phyloP scores from a whole-genome alignment of 2,113 vertebrate species.

The Percina caprodes region DNA sequence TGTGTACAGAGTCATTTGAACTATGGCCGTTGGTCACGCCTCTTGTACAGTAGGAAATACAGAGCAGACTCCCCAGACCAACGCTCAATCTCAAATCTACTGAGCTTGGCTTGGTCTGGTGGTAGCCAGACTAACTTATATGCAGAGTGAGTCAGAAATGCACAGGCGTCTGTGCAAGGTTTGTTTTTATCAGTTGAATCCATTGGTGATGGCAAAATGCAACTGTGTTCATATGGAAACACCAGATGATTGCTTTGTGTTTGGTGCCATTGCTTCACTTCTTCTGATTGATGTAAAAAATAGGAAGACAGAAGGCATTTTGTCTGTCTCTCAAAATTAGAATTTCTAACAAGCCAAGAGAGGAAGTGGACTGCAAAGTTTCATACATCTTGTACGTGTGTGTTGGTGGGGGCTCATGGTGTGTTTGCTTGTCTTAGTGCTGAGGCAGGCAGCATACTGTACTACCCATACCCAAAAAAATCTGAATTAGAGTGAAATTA shows the following conservation, averaged over 20 bases:
- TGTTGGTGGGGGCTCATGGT: slow-evolving; percentile 1
- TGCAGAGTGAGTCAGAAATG: not conserved
- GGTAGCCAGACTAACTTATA: no score
- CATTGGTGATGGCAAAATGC: not conserved
- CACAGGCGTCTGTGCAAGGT: not conserved
- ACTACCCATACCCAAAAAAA: slow-evolving; percentile 8
- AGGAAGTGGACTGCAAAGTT: not conserved
- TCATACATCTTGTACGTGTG: not conserved
- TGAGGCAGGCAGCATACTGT: slow-evolving; percentile 21
- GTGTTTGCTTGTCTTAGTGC: slow-evolving; percentile 22
- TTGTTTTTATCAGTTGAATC: slow-evolving; percentile 15
- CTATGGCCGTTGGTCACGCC: no score
- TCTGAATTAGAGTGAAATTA: slow-evolving; percentile 36
- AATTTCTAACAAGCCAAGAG: slow-evolving; percentile 18
- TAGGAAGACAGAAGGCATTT: not conserved
- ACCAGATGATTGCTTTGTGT: slow-evolving; percentile 32
- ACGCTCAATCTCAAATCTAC: no score
- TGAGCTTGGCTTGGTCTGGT: no score
- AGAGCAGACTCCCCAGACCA: no score
- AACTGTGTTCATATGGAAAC: slow-evolving; percentile 41
- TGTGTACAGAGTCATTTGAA: no score
- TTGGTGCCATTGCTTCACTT: slow-evolving; percentile 19
- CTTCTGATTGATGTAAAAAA: slow-evolving; percentile 24
- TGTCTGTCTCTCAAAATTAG: slow-evolving; percentile 32
- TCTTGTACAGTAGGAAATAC: no score